Conservation (phyloP, 2,113 vertebrate genomes). For the Carassius gibelio region DNA sequence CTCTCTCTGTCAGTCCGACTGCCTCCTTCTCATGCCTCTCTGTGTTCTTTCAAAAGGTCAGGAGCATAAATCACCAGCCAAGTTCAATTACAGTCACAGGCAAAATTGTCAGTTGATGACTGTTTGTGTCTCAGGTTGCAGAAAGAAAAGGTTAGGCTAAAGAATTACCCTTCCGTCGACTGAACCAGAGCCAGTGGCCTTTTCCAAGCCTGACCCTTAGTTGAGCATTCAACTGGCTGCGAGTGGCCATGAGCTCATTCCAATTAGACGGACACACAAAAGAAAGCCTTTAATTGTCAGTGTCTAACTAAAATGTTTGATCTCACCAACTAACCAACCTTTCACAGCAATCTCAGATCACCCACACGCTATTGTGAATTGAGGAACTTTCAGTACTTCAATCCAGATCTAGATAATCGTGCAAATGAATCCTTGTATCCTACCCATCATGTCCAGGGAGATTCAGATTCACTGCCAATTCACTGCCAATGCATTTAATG, state of each 20-base stretch:
- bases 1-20: conserved; percentile 13
- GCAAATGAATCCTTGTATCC: conserved; percentile 12
- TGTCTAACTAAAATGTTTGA: conserved; percentile 42
- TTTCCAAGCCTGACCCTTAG: conserved; percentile 38
- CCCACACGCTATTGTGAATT: conserved; percentile 17
- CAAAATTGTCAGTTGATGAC: conserved; percentile 48
- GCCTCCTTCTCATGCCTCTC: not conserved
- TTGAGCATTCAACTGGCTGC: conserved; percentile 14
- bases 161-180: not conserved
- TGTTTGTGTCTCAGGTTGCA: conserved; percentile 34
- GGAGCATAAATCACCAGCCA: conserved; percentile 26
- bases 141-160: conserved; percentile 53
- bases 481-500: conserved; percentile 15
- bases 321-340: conserved; percentile 37
- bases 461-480: conserved; percentile 17
- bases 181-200: conserved; percentile 46
- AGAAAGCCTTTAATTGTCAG: too few species aligned
- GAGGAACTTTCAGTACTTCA: conserved; percentile 17
- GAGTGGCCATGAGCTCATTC: conserved; percentile 40
- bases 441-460: conserved; percentile 17
- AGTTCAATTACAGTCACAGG: conserved; percentile 36
- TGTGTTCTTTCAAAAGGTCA: conserved; percentile 50
- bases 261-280: conserved; percentile 46
- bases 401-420: conserved; percentile 39
- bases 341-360: conserved; percentile 42